These are phyloP conservation scores for Piprites chloris DNA, from an alignment of 2,113 vertebrate species.

Conservation along the genomic window DNA sequence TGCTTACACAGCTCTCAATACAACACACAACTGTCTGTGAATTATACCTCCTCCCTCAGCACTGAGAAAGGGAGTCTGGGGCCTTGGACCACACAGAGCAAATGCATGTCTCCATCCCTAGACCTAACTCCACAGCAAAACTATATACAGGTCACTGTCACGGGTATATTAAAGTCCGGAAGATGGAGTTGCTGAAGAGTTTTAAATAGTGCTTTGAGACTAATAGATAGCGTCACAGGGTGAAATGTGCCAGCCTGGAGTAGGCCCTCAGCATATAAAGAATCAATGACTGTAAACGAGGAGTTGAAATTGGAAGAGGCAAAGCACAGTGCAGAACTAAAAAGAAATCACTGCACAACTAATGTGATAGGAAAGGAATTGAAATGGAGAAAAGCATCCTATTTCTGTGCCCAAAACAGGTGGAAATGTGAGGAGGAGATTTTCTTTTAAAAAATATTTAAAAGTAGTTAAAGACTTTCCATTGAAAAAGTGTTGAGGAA, in stretches of 20 bases:
- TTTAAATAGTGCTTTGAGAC: background rate
- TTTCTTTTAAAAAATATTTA: background rate
- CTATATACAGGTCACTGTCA: background rate
- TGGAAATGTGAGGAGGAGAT: background rate
- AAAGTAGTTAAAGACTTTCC: background rate
- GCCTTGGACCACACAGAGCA: background rate
- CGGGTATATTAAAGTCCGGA: background rate
- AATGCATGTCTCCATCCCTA: background rate
- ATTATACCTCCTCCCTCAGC: background rate
- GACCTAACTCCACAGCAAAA: background rate
- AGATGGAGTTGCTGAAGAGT: slow-evolving; percentile 22
- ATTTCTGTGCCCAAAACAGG: slow-evolving; percentile 37
- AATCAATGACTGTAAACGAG: slow-evolving; percentile 67
- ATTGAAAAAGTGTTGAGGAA: background rate
- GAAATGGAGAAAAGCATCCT: slow-evolving; percentile 43
- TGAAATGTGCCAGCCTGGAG: slow-evolving; percentile 40
- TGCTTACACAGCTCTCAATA: background rate
- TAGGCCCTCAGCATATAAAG: slow-evolving; percentile 38
- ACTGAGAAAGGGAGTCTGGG: background rate
- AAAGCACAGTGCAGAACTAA: slow-evolving; percentile 65
- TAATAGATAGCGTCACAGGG: slow-evolving; percentile 42
- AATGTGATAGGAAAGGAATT: slow-evolving; percentile 47
- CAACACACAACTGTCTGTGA: background rate
- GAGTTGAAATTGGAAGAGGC: slow-evolving; percentile 65
- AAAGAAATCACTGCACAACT: slow-evolving; percentile 62